Evolutionary conservation across 2,888 invertebrate genomes (phyloP).

Genomic region (Rhingia rostrata): DNA sequence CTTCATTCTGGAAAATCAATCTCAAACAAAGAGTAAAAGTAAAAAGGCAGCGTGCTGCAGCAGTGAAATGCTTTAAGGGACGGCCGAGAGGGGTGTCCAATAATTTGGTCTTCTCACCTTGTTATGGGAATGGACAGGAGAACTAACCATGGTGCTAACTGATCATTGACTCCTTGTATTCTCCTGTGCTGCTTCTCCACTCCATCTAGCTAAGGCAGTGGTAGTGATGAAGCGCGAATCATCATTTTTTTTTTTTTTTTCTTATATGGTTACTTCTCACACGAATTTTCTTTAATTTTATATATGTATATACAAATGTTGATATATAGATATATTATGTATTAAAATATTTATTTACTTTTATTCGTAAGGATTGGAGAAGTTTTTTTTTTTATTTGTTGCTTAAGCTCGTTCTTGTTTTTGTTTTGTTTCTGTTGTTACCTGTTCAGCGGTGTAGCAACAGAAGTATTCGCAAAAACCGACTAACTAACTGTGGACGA

Average conservation of each 20-base stretch:
- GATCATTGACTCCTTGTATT: slow-evolving; percentile 72
- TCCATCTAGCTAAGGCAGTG: slow-evolving; percentile 51
- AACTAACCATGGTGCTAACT: slow-evolving; percentile 72
- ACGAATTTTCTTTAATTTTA: slow-evolving; percentile 35
- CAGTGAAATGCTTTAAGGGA: slow-evolving; percentile 19
- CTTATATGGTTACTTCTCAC: slow-evolving; percentile 36
- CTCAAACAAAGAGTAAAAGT: slow-evolving; percentile 33
- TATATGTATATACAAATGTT: slow-evolving; percentile 11
- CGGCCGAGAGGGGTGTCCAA: slow-evolving; percentile 54
- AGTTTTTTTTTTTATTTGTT: slow-evolving; percentile 11
- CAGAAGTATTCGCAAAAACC: slow-evolving; percentile 60
- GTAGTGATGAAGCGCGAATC: slow-evolving; percentile 66
- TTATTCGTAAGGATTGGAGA: slow-evolving; percentile 45
- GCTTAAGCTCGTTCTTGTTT: neutral
- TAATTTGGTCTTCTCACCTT: slow-evolving; percentile 74
- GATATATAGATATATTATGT: neutral
- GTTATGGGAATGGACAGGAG: slow-evolving; percentile 69
- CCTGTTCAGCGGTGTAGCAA: slow-evolving; percentile 58
- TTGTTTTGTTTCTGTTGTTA: slow-evolving; percentile 48
- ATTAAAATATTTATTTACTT: slow-evolving; percentile 28
- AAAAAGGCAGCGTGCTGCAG: neutral
- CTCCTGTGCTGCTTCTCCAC: slow-evolving; percentile 29
- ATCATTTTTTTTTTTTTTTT: slow-evolving; percentile 25
- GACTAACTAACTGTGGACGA: slow-evolving; percentile 58
- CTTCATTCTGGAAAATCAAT: slow-evolving; percentile 17